These are phyloP conservation scores for Lichenostomus cassidix DNA, from an alignment of 2,113 vertebrate species.

Conservation along the genomic window DNA sequence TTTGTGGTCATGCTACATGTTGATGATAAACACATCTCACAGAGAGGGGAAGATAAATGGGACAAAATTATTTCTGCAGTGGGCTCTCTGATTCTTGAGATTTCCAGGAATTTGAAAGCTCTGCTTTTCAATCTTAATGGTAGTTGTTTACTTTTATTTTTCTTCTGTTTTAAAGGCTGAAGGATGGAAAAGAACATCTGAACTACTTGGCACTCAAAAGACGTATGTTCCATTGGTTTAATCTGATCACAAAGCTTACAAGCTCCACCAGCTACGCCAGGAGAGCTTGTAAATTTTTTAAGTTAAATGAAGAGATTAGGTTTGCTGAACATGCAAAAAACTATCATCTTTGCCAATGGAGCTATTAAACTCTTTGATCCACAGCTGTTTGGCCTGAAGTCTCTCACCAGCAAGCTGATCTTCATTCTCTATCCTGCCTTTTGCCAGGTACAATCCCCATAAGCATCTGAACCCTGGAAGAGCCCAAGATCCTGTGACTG, in stretches of 20 bases:
- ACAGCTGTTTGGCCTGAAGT: slow-evolving; percentile 29
- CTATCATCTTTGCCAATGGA: background rate
- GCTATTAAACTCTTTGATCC: background rate
- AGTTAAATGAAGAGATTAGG: slow-evolving; percentile 5
- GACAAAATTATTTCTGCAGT: background rate
- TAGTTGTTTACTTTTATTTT: background rate
- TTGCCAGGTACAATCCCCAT: background rate
- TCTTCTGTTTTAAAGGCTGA: background rate
- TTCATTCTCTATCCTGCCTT: background rate
- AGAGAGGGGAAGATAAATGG: background rate
- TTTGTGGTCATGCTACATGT: background rate
- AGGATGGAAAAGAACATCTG: background rate
- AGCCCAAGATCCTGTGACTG: background rate
- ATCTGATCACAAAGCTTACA: background rate
- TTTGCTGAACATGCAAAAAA: background rate
- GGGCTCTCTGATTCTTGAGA: background rate
- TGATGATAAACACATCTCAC: background rate
- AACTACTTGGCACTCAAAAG: background rate
- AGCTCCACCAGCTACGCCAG: background rate
- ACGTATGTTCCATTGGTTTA: background rate
- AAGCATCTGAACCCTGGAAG: background rate
- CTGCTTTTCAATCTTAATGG: background rate
- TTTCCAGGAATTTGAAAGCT: background rate
- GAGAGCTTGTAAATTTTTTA: slow-evolving; percentile 8
- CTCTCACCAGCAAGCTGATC: background rate